Conservation (phyloP, 2,113 vertebrate species). For the Callospermophilus lateralis region DNA sequence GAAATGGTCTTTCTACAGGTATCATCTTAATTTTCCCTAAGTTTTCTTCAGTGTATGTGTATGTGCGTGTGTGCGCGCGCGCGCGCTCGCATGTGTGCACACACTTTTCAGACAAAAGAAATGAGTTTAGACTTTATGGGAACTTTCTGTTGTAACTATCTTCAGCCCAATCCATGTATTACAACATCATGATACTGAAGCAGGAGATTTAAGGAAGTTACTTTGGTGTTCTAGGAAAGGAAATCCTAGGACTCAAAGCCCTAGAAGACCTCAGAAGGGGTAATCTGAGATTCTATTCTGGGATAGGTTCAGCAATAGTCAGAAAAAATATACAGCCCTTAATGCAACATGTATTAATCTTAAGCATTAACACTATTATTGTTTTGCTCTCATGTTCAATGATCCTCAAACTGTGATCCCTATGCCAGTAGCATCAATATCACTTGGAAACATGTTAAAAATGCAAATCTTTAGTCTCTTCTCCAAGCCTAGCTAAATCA, state of each 20-base stretch:
- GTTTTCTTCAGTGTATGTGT: not conserved
- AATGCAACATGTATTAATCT: not conserved
- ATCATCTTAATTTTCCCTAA: constrained; percentile 35
- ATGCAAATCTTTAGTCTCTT: not conserved
- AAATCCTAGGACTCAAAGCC: not conserved
- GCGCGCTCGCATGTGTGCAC: accelerated
- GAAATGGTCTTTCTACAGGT: constrained; percentile 94
- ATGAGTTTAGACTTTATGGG: not conserved
- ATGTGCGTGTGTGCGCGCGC: too few species aligned
- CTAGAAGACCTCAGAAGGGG: not conserved
- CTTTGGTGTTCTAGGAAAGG: not conserved
- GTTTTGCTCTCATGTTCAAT: not conserved
- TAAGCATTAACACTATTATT: not conserved
- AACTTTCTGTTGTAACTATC: not conserved
- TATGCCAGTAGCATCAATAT: not conserved
- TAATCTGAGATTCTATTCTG: not conserved
- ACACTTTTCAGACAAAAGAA: not conserved
- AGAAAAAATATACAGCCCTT: not conserved
- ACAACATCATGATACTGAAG: not conserved
- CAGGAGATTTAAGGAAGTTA: not conserved
- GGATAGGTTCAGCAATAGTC: not conserved
- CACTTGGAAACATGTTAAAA: not conserved
- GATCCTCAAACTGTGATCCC: not conserved
- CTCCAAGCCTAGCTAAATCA: not conserved
- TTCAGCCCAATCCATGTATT: not conserved